Evolutionary conservation across 1,140 invertebrate species (phyloP), one percentile per base, ranked within the genome.

Genomic region (Caenorhabditis brenneri): DNA sequence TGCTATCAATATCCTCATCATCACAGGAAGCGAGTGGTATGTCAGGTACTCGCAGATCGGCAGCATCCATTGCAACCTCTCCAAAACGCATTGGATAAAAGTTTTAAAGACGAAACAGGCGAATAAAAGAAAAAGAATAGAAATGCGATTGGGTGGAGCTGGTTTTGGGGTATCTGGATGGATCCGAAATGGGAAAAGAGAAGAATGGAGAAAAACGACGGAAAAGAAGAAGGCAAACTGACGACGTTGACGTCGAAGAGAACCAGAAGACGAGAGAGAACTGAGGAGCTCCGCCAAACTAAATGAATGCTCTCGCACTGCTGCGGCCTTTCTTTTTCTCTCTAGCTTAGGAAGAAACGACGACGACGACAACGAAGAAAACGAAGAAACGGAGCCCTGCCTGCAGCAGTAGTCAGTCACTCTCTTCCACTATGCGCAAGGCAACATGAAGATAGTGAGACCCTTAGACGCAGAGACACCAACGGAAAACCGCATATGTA

Each of bases 401-500:
- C 4, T 46, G 65, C 65, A 74, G 36, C 65, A 74, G 36, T 74
- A 74, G 65, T 74, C 65, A 74, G 29, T 74, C 33, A 5, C 53
- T 27, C 51, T 55, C 51, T 55, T 27, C 53, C n/a, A 16, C 31
- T 24, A 12, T 65, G 65, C 65, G 65, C 65, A 74, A 65, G 29
- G 58, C 58, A 65, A 36, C 58, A 19, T 36, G 29, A 36, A 33
- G 36, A 74, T 7, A 42, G n/a, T 16, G 36, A 42, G 65, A 46
- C 7, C n/a, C n/a, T 2, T 3, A 74, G 65, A 74, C 65, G 36
- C 65, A 74, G 65, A n/a, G n/a, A 74, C 65, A 74, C n/a, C 36
- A 46, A 58, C 53, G 53, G 53, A 58, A 74, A 74, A 74, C 65
- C 65, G 65, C 65, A 74, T 74, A 74, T 74, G 65, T 42, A 74